A percentile compares a stretch with the other conserved stretches of the same genome.
Conservation (phyloP, 1,140 invertebrate genomes). For the Lerema accius region DNA sequence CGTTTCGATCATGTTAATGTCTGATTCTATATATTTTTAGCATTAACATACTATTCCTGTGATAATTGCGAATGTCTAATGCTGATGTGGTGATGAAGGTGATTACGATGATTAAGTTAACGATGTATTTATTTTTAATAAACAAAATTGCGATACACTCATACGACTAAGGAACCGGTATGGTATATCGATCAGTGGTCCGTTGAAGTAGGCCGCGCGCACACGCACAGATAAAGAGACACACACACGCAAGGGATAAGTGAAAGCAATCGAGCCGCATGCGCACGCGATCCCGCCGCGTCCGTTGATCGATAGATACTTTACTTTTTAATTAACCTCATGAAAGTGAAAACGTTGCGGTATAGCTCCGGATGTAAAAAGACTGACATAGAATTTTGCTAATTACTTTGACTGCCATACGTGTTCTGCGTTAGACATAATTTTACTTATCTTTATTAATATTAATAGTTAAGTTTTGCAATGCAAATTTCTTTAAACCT, state of each 20-base stretch:
- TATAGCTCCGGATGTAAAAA: not conserved
- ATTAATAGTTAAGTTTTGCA: no score
- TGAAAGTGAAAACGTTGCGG: conserved; percentile 21
- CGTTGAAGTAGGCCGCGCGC: conserved; percentile 14
- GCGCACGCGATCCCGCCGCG: conserved; percentile 19
- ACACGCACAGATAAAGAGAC: conserved; percentile 28
- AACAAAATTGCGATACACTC: conserved; percentile 7
- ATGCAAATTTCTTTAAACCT: no score
- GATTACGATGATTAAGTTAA: not conserved
- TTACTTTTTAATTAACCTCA: conserved; percentile 26
- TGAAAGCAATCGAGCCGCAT: conserved; percentile 42
- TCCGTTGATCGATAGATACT: conserved; percentile 16
- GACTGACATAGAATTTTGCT: not conserved
- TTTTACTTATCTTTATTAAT: no score
- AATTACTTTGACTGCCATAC: no score
- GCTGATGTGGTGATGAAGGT: not conserved
- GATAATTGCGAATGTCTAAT: no score
- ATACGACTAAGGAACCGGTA: conserved; percentile 21
- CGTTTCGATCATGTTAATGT: no score
- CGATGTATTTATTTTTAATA: conserved; percentile 4
- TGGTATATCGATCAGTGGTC: conserved; percentile 38
- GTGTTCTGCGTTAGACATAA: no score
- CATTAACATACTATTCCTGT: no score
- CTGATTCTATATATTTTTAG: no score
- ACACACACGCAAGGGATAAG: conserved; percentile 44